phyloP scores from a whole-genome alignment of 2,113 vertebrate genomes.

The Sclerurus mexicanus region DNA sequence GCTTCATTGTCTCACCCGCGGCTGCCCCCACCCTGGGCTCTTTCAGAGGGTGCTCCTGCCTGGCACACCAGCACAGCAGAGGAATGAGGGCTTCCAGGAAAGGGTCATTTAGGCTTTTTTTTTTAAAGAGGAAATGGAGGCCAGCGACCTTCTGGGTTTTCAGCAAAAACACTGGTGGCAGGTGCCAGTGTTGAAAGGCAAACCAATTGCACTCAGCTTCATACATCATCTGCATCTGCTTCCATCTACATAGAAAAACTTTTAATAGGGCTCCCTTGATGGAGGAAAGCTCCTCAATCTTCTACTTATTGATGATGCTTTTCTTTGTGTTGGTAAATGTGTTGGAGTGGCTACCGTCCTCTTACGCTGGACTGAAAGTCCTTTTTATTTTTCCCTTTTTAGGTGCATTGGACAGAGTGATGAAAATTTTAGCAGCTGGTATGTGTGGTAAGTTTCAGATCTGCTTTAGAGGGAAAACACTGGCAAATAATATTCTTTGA shows the following conservation, averaged over 20 bases:
- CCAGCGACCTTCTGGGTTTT: background rate
- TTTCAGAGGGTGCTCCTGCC: background rate
- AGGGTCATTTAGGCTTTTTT: background rate
- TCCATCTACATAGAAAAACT: background rate
- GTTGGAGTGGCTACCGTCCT: background rate
- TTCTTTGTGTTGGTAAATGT: background rate
- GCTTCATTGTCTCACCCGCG: fast-evolving
- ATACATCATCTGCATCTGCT: background rate
- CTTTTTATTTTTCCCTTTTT: background rate
- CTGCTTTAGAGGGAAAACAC: background rate
- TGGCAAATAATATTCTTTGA: conserved; percentile 33
- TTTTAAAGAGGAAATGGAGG: background rate
- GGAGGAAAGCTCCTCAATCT: background rate
- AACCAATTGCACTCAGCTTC: background rate
- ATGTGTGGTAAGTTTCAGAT: conserved; percentile 71
- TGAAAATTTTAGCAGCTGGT: conserved; percentile 59
- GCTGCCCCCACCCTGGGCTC: background rate
- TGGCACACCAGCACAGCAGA: background rate
- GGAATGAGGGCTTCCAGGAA: background rate
- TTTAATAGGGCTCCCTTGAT: background rate
- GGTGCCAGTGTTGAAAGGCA: background rate
- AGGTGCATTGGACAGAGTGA: conserved; percentile 44
- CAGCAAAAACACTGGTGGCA: fast-evolving
- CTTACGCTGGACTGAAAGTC: background rate
- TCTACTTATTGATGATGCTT: background rate